Conservation (phyloP, 35 echinoderm and acorn worm species). For the Diadema setosum region DNA sequence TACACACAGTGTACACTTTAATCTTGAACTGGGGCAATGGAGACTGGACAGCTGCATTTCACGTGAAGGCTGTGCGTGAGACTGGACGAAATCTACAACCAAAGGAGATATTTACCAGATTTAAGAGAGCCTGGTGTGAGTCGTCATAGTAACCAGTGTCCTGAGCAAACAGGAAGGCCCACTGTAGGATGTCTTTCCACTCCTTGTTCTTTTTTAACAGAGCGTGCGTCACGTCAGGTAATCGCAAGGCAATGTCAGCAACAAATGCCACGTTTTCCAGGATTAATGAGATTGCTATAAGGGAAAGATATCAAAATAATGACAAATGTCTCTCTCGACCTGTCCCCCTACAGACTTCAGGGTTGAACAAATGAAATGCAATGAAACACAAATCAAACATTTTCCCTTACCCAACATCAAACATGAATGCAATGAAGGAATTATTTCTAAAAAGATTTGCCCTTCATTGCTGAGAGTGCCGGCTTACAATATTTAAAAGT, state of each 20-base stretch:
- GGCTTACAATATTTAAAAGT: too few species aligned
- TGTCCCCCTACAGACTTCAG: too few species aligned
- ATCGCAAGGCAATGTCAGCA: constrained; percentile 47
- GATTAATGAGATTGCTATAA: constrained; percentile 53
- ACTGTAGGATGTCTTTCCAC: constrained; percentile 28
- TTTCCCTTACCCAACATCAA: too few species aligned
- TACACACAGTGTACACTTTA: too few species aligned
- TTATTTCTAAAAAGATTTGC: too few species aligned
- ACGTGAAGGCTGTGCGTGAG: too few species aligned
- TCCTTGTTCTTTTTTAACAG: constrained; percentile 54
- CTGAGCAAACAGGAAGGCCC: constrained; percentile 42
- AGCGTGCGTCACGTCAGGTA: constrained; percentile 70
- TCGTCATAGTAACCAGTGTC: constrained; percentile 60
- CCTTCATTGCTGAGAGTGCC: too few species aligned
- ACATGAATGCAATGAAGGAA: too few species aligned
- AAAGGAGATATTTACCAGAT: constrained; percentile 35
- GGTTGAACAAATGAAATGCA: too few species aligned
- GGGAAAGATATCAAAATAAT: neutral
- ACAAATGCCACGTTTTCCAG: constrained; percentile 68
- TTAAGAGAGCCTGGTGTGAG: constrained; percentile 17
- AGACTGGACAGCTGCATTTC: neutral
- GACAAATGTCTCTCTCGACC: too few species aligned
- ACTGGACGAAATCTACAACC: neutral
- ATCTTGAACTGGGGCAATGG: neutral
- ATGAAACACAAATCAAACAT: too few species aligned